Conservation (phyloP, 37 sponge, comb jelly and placozoan species). For the Dysidea cf. avara region DNA sequence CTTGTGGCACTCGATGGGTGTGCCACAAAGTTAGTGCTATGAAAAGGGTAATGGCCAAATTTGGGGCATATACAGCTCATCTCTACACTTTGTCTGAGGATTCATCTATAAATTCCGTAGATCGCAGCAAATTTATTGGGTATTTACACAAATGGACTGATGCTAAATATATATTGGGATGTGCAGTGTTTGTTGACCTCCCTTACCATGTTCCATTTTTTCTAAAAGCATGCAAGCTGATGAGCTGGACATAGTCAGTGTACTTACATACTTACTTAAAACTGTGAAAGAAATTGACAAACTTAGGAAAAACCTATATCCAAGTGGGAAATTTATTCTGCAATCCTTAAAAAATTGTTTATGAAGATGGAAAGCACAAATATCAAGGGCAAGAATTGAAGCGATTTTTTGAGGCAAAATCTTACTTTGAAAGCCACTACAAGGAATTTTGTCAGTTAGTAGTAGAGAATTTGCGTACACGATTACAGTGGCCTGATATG, state of each 20-base stretch:
- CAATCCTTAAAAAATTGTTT: slow-evolving; percentile 5
- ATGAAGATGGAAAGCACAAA: slow-evolving; percentile 12
- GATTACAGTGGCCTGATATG: slow-evolving; percentile 18
- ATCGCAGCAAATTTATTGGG: too few relatives aligned
- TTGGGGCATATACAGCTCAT: too few relatives aligned
- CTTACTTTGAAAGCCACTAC: slow-evolving; percentile 10
- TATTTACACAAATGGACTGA: too few relatives aligned
- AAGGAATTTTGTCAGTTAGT: slow-evolving; percentile 6
- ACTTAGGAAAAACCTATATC: slow-evolving; percentile 13
- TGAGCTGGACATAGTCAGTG: slow-evolving; percentile 25
- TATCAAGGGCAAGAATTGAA: slow-evolving; percentile 13
- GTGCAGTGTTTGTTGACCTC: too few relatives aligned
- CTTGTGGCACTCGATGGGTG: too few relatives aligned
- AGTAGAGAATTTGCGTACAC: not conserved
- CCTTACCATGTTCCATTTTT: slow-evolving; percentile 26
- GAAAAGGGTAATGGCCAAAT: too few relatives aligned
- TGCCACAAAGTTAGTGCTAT: too few relatives aligned
- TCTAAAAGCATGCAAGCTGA: slow-evolving; percentile 29
- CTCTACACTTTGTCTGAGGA: too few relatives aligned
- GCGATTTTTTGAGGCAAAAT: slow-evolving; percentile 17
- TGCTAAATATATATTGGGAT: too few relatives aligned
- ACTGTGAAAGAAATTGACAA: slow-evolving; percentile 22
- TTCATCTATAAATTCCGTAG: too few relatives aligned
- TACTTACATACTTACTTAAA: slow-evolving; percentile 17
- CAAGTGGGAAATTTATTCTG: slow-evolving; percentile 16